Evolutionary conservation across 2,888 invertebrate species (phyloP).

Genomic region (Gymnocheta viridis): DNA sequence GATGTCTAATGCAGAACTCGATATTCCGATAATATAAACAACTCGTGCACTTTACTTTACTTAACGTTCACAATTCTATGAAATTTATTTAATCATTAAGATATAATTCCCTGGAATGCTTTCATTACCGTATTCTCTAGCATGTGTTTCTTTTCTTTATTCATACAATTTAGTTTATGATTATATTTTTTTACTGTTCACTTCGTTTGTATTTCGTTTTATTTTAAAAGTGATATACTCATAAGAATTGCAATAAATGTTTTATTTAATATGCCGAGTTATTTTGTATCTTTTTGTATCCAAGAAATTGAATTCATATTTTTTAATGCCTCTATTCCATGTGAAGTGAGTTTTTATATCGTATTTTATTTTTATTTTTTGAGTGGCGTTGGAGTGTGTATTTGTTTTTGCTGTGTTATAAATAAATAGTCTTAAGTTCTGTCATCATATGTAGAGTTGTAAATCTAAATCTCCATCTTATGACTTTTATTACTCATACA

Average conservation of each 20-base stretch:
- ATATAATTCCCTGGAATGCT: constrained; percentile 25
- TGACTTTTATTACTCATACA: constrained; percentile 62
- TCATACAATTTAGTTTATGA: background rate
- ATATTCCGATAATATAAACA: background rate
- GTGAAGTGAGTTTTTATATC: constrained; percentile 8
- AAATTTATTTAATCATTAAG: constrained; percentile 40
- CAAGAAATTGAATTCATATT: constrained; percentile 64
- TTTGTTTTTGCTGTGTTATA: constrained; percentile 10
- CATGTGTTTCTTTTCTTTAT: background rate
- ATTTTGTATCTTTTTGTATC: constrained; percentile 45
- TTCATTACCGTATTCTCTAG: constrained; percentile 20
- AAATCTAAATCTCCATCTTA: constrained; percentile 65
- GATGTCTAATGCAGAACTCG: background rate
- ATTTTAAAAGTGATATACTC: background rate
- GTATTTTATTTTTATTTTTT: background rate
- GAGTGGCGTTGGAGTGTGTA: background rate
- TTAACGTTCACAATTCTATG: background rate
- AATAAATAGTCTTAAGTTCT: constrained; percentile 49
- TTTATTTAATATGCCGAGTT: constrained; percentile 56
- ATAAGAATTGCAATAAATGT: constrained; percentile 47
- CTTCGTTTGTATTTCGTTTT: background rate
- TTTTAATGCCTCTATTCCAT: constrained; percentile 34
- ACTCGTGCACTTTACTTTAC: background rate
- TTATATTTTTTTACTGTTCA: background rate
- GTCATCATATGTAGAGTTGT: constrained; percentile 65